These are phyloP conservation scores for Harlomillsia oculata DNA, from an alignment of 1,140 invertebrate species.

Conservation along the genomic window DNA sequence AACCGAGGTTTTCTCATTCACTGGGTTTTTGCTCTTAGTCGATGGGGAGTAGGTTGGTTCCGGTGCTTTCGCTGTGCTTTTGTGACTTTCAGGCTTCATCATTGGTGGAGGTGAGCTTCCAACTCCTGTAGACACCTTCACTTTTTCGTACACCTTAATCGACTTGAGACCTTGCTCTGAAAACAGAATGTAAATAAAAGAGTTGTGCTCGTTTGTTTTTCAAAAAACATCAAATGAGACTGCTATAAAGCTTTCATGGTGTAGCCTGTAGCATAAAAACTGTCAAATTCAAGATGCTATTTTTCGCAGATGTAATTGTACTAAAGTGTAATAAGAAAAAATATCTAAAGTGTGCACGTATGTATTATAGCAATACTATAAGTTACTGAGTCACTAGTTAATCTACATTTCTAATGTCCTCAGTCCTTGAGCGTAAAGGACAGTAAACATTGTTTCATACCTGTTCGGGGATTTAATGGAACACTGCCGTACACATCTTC, in stretches of 20 bases:
- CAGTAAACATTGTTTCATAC: slow-evolving; percentile 1
- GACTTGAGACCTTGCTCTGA: too few relatives aligned
- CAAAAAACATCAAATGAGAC: background rate
- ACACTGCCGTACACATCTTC: slow-evolving; percentile 32
- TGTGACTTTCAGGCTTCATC: too few relatives aligned
- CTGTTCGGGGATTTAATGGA: slow-evolving; percentile 23
- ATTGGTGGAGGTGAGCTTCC: slow-evolving; percentile 49
- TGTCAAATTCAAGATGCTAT: too few relatives aligned
- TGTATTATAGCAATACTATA: too few relatives aligned
- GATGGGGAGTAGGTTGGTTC: too few relatives aligned
- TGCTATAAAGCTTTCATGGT: background rate
- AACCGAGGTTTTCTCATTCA: too few relatives aligned
- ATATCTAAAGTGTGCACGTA: background rate
- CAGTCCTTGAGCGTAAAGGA: background rate
- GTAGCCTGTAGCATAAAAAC: background rate
- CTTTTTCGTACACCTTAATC: background rate
- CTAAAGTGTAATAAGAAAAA: background rate
- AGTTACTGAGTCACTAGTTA: too few relatives aligned
- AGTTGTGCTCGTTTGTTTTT: background rate
- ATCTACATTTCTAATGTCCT: too few relatives aligned
- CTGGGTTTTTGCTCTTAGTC: too few relatives aligned
- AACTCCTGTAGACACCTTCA: slow-evolving; percentile 47
- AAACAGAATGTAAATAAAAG: too few relatives aligned
- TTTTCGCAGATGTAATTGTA: too few relatives aligned
- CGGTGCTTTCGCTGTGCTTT: too few relatives aligned